A percentile compares a stretch with the other conserved stretches of the same genome.
These are phyloP conservation scores for Poecilia picta DNA, from an alignment of 2,797 vertebrate species.

Conservation along the genomic window DNA sequence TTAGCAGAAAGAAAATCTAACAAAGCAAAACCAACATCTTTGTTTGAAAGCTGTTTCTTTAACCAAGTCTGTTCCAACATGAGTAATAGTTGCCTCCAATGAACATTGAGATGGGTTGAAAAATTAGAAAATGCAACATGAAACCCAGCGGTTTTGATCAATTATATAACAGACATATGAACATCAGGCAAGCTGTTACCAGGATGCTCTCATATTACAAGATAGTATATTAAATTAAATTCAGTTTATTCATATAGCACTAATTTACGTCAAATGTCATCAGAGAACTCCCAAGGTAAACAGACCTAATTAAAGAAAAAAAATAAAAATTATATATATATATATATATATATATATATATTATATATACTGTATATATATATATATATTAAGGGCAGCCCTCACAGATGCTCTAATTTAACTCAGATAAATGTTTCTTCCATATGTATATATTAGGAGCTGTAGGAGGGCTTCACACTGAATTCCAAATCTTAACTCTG, in stretches of 20 bases:
- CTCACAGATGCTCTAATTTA: neutral
- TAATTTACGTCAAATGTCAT: neutral
- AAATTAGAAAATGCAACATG: neutral
- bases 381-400: neutral
- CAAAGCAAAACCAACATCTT: constrained; percentile 11
- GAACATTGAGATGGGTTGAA: neutral
- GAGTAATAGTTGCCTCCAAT: neutral
- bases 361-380: constrained; percentile 2
- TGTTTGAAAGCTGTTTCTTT: neutral
- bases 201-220: neutral
- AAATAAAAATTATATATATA: neutral
- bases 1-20: constrained; percentile 9
- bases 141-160: neutral
- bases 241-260: neutral
- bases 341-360: constrained; percentile 1
- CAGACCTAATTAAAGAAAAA: too few species aligned
- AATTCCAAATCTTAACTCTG: constrained; percentile 36
- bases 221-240: neutral
- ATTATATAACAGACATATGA: neutral
- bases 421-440: neutral
- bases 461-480: neutral
- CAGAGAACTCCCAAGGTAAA: neutral
- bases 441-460: neutral
- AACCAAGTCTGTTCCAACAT: constrained; percentile 1
- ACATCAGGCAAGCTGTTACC: neutral